Evolutionary conservation across 2,113 vertebrate species (phyloP), one percentile per base, ranked within the genome.

Genomic region (Nycticryphes semicollaris): DNA sequence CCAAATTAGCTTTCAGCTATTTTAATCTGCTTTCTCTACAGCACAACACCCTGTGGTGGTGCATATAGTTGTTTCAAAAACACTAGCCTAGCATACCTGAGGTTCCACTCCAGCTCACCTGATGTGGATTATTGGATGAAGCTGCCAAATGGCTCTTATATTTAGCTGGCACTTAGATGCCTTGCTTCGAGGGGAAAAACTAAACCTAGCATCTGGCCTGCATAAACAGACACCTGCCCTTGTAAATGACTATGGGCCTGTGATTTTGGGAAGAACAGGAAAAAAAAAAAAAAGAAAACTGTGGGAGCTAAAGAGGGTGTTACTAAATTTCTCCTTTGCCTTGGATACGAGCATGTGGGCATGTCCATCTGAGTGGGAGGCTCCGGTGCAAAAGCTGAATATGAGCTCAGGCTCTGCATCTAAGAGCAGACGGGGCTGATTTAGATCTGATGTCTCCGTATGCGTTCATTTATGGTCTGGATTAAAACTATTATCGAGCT

Each of bases 161-260:
- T 90, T 88, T 88, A 93, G 45, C 59, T 95, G 88, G 53, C 54
- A 86, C 57, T 62, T 15, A 22, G 14, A 48, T 90, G n/a, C 41
- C 45, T 90, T 62, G 12, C 1, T 80, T 70, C 84, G 62, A 93
- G n/a, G 37, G 60, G 11, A 24, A 64, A 67, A 89, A 88, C 10
- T 23, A 73, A 90, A 83, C 86, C 35, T 64, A 66, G 53, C 92
- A 86, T 73, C 85, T 95, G 88, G 75, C 30, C 62, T 93, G 82
- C 63, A 90, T 82, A 80, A 95, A 53, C 19, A 79, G 62, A 48
- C 82, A 90, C 62, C 67, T 94, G 85, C 72, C 66, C 54, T 64
- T 89, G 69, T 57, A 73, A 80, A 90, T 67, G 10, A 28, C 33
- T 56, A 5, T 13, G 17, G 6, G 6, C 50, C 37, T 72, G 25